Base-by-base conservation (phyloP, 2,888 invertebrate species). In the Vesta saturnalis region DNA sequence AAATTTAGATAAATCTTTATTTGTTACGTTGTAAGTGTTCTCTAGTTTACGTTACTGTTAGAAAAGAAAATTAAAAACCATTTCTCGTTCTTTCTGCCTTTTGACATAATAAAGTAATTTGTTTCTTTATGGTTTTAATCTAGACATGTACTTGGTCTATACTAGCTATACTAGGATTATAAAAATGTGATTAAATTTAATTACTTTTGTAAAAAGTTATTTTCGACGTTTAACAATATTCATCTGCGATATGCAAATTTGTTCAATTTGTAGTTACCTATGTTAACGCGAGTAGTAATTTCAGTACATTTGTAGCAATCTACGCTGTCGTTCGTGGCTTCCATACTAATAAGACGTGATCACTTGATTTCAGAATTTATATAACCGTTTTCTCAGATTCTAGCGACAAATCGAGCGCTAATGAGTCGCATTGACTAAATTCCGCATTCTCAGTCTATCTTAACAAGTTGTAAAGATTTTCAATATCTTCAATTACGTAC, bases 341-440 rank as follows among this genome's bases (percentile, higher is more conserved):
- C 73, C 74, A 72, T 74, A 73, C 73, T 74, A 73, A 74, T 72
- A 66, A 73, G 72, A 61, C 73, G 70, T 69, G 69, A 72, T 72
- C 70, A 69, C 70, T 71, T 71, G 69, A 73, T 73, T 73, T 66
- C 59, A 62, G 71, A 70, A 72, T 73, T 73, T 72, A 74, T 73
- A 74, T 70, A 71, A 69, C 72, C 73, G 71, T 72, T 74, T 73
- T 73, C 73, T 72, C 69, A 70, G 72, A 74, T 73, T 70, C 70
- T 56, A 65, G 61, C 74, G 69, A 74, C 73, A 74, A 74, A 74
- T 74, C 71, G 73, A 65, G 70, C 67, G 67, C 73, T 74, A 74
- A 74, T 74, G 74, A 74, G 71, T 73, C 72, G 71, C 74, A 74
- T 74, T 73, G 74, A 74, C 57, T 65, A 69, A 70, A 74, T 74